Conservation (phyloP, 64 coral and sea anemone species). For the Astreopora myriophthalma region DNA sequence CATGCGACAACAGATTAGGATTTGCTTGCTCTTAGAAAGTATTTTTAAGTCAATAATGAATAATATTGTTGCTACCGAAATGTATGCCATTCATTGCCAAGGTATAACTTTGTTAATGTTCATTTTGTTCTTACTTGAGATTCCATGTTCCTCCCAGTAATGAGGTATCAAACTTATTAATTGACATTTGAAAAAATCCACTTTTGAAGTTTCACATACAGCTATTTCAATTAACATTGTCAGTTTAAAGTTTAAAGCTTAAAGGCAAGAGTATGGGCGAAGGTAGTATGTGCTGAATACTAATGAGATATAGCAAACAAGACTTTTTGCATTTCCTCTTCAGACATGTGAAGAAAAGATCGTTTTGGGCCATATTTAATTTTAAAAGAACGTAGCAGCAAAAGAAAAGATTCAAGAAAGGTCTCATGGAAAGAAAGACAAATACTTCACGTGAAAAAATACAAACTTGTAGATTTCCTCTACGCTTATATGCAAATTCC, state of each 20-base stretch:
- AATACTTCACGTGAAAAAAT: neutral
- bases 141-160: neutral
- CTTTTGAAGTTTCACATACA: slow-evolving; percentile 3
- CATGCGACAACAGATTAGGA: slow-evolving; percentile 54
- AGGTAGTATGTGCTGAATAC: slow-evolving; percentile 1
- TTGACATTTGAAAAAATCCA: slow-evolving; percentile 2
- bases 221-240: neutral
- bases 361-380: too few relatives aligned
- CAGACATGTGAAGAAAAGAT: too few relatives aligned
- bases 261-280: neutral
- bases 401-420: neutral
- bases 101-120: slow-evolving; percentile 1
- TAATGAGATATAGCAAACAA: neutral
- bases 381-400: too few relatives aligned
- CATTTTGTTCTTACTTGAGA: neutral
- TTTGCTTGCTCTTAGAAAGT: slow-evolving; percentile 42
- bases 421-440: neutral
- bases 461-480: neutral
- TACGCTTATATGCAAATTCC: slow-evolving; percentile 3
- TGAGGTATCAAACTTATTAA: neutral
- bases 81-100: slow-evolving; percentile 1
- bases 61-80: slow-evolving; percentile 12
- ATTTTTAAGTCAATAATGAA: slow-evolving; percentile 20
- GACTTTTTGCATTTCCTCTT: too few relatives aligned
- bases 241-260: slow-evolving; percentile 2